Conservation (phyloP, 1,140 invertebrate species). For the Bombyx mandarina region DNA sequence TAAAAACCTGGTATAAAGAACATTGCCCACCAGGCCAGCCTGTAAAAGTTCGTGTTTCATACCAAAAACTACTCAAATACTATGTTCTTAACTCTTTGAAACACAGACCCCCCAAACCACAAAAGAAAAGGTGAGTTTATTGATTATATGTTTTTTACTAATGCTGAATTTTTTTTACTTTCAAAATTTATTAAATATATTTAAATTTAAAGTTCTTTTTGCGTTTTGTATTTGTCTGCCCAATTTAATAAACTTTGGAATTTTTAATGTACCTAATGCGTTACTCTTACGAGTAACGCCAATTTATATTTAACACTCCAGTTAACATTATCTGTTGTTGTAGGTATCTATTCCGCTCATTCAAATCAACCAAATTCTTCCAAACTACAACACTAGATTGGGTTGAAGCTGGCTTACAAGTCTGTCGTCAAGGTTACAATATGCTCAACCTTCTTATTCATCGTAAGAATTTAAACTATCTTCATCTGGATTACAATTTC, state of each 20-base stretch:
- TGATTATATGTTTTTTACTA: not conserved
- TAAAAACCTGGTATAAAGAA: slow-evolving; percentile 98
- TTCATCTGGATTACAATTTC: slow-evolving; percentile 99
- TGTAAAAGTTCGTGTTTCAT: slow-evolving; percentile 99
- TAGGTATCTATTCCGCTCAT: slow-evolving; percentile 95
- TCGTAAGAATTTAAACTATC: slow-evolving; percentile 99
- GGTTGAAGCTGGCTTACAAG: slow-evolving; percentile 98
- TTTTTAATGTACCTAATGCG: not conserved
- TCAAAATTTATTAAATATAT: not conserved
- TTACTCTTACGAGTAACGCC: no score
- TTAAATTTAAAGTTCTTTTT: not conserved
- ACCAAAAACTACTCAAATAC: slow-evolving; percentile 98
- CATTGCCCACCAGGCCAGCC: slow-evolving; percentile 99
- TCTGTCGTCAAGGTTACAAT: slow-evolving; percentile 99
- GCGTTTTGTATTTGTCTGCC: not conserved
- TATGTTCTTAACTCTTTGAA: slow-evolving; percentile 98
- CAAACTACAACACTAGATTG: slow-evolving; percentile 99
- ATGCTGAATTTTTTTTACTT: not conserved
- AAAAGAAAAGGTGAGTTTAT: slow-evolving; percentile 89
- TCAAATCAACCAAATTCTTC: slow-evolving; percentile 99
- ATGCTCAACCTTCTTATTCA: slow-evolving; percentile 99
- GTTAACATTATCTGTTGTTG: not conserved
- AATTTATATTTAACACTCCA: not conserved
- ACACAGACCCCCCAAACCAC: slow-evolving; percentile 96
- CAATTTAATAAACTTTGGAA: not conserved